phyloP scores from a whole-genome alignment of 2,113 vertebrate genomes.

The Cheirogaleus medius region DNA sequence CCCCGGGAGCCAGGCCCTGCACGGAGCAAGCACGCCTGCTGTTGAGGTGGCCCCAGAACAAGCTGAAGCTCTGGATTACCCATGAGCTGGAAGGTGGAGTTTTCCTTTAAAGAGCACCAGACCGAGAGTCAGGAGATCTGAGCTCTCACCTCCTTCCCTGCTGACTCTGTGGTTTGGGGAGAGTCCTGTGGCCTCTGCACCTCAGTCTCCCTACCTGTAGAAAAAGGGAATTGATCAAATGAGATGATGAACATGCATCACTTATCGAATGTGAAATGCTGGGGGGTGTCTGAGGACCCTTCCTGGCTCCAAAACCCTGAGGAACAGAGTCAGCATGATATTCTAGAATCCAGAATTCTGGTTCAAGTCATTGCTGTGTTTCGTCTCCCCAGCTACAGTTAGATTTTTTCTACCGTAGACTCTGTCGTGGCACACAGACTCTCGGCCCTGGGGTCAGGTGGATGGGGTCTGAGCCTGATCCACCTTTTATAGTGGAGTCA shows the following conservation, averaged over 20 bases:
- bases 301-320: background rate
- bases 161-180: background rate
- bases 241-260: background rate
- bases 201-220: background rate
- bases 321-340: background rate
- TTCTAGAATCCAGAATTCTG: background rate
- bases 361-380: background rate
- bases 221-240: background rate
- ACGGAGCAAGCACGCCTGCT: background rate
- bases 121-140: background rate
- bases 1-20: background rate
- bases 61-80: fast-evolving
- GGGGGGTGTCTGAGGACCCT: background rate
- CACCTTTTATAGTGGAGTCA: background rate
- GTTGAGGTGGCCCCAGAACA: background rate
- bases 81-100: background rate
- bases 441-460: background rate
- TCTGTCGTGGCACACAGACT: background rate
- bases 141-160: background rate
- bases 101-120: background rate
- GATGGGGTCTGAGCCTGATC: background rate
- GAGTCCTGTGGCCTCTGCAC: too few relatives aligned
- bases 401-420: background rate
- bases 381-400: background rate
- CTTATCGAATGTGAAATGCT: background rate